Evolutionary conservation across 2,888 invertebrate genomes (phyloP).

Genomic region (Thera obeliscata): DNA sequence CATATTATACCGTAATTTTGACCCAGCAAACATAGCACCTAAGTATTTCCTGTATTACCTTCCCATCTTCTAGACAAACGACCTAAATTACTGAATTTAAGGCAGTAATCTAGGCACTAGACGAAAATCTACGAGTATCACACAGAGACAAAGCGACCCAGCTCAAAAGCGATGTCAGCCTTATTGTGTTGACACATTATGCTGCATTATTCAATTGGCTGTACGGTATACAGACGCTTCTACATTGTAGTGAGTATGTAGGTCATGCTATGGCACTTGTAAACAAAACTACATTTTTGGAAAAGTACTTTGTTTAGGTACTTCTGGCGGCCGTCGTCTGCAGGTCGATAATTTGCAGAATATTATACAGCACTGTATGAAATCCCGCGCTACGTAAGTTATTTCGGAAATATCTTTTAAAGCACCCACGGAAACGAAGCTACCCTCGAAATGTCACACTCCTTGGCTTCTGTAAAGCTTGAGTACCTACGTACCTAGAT

Average conservation of each 20-base stretch:
- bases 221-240: conserved; percentile 41
- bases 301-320: neutral
- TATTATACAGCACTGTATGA: neutral
- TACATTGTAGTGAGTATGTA: neutral
- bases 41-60: conserved; percentile 1
- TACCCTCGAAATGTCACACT: too few relatives aligned
- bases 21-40: neutral
- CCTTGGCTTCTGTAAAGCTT: too few relatives aligned
- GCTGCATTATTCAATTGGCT: conserved; percentile 65
- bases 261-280: conserved; percentile 4
- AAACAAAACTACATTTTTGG: conserved; percentile 2
- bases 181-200: conserved; percentile 56
- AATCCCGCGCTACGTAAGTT: too few relatives aligned
- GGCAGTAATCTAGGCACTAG: too few relatives aligned
- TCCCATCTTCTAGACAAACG: conserved; percentile 3
- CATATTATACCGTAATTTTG: neutral
- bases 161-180: conserved; percentile 49
- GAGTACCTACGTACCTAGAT: neutral
- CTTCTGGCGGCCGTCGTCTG: neutral
- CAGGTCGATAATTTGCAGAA: neutral
- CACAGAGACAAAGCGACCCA: conserved; percentile 47
- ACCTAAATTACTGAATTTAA: conserved; percentile 17
- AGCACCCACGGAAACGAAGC: too few relatives aligned
- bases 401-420: too few relatives aligned
- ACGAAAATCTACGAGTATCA: conserved; percentile 20